Evolutionary conservation across 2,113 vertebrate genomes (phyloP).

Genomic region (Pelusios castaneus): DNA sequence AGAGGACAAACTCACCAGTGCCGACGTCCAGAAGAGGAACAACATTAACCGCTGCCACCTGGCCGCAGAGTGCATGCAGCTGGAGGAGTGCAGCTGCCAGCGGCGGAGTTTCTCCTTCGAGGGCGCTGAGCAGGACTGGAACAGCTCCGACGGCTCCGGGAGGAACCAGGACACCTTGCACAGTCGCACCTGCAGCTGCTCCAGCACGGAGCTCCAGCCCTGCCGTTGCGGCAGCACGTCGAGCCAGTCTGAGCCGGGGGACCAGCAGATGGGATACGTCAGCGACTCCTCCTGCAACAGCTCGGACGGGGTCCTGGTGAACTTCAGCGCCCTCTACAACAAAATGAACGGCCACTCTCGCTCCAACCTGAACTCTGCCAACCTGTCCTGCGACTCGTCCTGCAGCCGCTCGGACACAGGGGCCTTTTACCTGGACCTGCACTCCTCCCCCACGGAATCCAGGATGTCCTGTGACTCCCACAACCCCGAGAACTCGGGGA

Average conservation of each 20-base stretch:
- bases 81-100: slow-evolving; percentile 80
- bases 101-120: slow-evolving; percentile 84
- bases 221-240: slow-evolving; percentile 87
- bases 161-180: slow-evolving; percentile 74
- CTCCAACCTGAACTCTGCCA: slow-evolving; percentile 87
- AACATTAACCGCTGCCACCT: slow-evolving; percentile 39
- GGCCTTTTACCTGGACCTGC: slow-evolving; percentile 96
- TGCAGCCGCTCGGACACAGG: slow-evolving; percentile 86
- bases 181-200: slow-evolving; percentile 78
- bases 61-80: slow-evolving; percentile 74
- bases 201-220: slow-evolving; percentile 74
- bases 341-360: slow-evolving; percentile 87
- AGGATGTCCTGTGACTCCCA: slow-evolving; percentile 79
- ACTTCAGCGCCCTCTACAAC: slow-evolving; percentile 95
- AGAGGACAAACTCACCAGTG: slow-evolving; percentile 73
- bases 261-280: slow-evolving; percentile 87
- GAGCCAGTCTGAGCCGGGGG: slow-evolving; percentile 81
- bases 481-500: slow-evolving; percentile 72
- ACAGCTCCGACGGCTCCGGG: slow-evolving; percentile 77
- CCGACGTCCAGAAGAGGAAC: slow-evolving; percentile 58
- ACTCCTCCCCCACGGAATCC: slow-evolving; percentile 89
- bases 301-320: slow-evolving; percentile 93
- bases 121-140: slow-evolving; percentile 90
- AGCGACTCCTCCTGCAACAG: slow-evolving; percentile 98
- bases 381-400: slow-evolving; percentile 85